Conservation (phyloP, 2,888 invertebrate genomes). For the Arctia plantaginis region DNA sequence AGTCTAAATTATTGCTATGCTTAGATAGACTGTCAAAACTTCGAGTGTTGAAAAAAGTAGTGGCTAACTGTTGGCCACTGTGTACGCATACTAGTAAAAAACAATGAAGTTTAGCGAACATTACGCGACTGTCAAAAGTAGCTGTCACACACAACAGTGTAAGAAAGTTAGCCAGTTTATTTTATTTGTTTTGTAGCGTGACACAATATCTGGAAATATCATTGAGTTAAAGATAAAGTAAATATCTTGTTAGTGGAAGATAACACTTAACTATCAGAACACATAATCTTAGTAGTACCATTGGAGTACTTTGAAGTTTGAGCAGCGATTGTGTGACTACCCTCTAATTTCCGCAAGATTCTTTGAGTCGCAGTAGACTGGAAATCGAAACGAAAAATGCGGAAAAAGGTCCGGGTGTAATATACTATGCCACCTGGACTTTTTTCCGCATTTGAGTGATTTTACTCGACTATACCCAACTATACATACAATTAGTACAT, state of each 20-base stretch:
- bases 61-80: no score
- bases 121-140: no score
- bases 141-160: no score
- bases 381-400: no score
- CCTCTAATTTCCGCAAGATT: slow-evolving; percentile 57
- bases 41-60: not conserved
- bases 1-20: not conserved
- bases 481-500: not conserved
- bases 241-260: slow-evolving; percentile 21
- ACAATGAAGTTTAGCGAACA: no score
- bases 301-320: slow-evolving; percentile 44
- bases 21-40: no score
- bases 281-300: slow-evolving; percentile 50
- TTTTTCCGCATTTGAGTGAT: slow-evolving; percentile 16
- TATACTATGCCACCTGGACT: slow-evolving; percentile 24
- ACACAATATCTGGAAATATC: no score
- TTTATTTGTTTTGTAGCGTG: no score
- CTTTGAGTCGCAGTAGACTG: slow-evolving; percentile 50
- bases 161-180: no score
- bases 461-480: slow-evolving; percentile 1
- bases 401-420: no score
- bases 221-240: no score
- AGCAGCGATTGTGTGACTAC: slow-evolving; percentile 46
- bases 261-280: slow-evolving; percentile 26
- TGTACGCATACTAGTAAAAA: no score